Evolutionary conservation across 2,797 vertebrate species (phyloP), one percentile per base, ranked within the genome.

Genomic region (Sebastes nivosus): DNA sequence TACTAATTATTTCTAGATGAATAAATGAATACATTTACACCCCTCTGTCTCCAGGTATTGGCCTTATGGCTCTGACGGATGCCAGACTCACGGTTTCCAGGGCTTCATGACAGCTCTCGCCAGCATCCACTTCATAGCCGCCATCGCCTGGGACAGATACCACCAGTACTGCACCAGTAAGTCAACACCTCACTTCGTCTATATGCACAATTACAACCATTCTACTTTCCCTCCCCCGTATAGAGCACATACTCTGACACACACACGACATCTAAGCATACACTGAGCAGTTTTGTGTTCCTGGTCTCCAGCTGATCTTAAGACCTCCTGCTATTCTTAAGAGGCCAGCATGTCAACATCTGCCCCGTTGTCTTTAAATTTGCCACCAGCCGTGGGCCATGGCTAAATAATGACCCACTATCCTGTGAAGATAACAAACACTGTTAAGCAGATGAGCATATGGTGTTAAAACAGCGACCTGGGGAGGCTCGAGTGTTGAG

Each of bases 71-170:
- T 96, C 97, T 0, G 95, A 98, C 0, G 97, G 98, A 46, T 99
- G 98, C 84, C 98, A 98, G 89, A 96, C 96, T 42, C 98, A 99
- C 10, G 98, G 98, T 32, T 99, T 99, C 93, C 98, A 99, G 55
- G 98, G 98, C 20, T 99, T 99, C 78, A 6, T 95, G 74, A 96
- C 95, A 1, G 97, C 97, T 0, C 88, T 99, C 24, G 96, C 98
- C 90, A 99, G 98, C 94, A 97, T 99, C 70, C 91, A 97, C 91
- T 96, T 97, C 84, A 95, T 97, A 0, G 97, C 97, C 6, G 97
- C 98, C 1, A 93, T 99, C 0, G 97, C 98, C 67, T 99, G 98
- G 98, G 98, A 99, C 86, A 96, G 97, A 90, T 98, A 98, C 67
- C 97, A 98, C 86, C 97, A 98, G 75, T 97, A 98, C 92, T 99